Base-by-base conservation (phyloP, 2,797 vertebrate genomes). In the Anguilla obscura region DNA sequence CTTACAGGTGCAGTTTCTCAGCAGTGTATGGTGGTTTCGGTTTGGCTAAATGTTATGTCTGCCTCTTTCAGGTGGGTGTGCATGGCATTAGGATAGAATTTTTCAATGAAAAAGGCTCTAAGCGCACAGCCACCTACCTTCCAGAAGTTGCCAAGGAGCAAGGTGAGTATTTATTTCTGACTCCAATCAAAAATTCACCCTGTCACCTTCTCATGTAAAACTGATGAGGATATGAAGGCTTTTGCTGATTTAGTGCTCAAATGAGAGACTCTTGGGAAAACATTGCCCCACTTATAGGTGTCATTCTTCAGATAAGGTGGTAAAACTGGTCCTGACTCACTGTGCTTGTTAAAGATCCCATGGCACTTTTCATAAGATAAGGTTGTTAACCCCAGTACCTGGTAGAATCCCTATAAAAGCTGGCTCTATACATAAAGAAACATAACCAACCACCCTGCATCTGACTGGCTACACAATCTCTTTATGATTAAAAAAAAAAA, bases 31-130 rank as follows among this genome's bases (percentile, higher is more conserved):
- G 79, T 82, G 79, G 36, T 79, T 40, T 50, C 21, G 50, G 79
- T 21, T 50, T 10, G 9, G 40, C 24, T 86, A 48, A 60, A 10
- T 85, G 36, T 1, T 66, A 12, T 24, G 3, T n/a, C 58, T 85
- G 16, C 54, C 74, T 85, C 94, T 96, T 96, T 90, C 94, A 99
- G 99, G 99, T 99, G 97, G 98, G 99, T 96, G 98, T 99, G 94
- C 99, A 99, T 93, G 99, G 99, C 96, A 99, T 99, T 98, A 99
- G 99, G 96, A 99, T 99, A 98, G 98, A 99, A 95, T 99, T 99
- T 98, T 99, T 99, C 98, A 99, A 98, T 96, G 99, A 99, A 97
- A 99, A 99, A 98, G 99, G 99, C 98, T 99, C 98, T 96, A 99
- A 99, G 95, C 98, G 99, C 95, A 99, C 98, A 92, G 99, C 99